A percentile compares a stretch with the other conserved stretches of the same genome.
These are phyloP conservation scores for Lates calcarifer DNA, from an alignment of 2,113 vertebrate species.

Conservation along the genomic window DNA sequence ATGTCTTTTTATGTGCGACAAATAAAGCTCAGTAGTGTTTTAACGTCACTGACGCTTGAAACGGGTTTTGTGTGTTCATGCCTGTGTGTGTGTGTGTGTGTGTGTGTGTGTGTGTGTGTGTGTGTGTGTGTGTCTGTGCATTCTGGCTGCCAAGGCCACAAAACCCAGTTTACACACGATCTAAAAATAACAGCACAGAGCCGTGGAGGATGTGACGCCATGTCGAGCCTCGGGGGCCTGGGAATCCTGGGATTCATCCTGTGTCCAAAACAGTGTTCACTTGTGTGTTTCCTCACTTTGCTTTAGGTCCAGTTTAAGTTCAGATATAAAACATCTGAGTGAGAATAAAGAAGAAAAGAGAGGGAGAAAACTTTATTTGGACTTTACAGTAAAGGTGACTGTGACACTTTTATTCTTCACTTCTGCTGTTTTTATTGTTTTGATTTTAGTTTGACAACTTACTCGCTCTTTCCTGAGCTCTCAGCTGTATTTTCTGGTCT, in stretches of 20 bases:
- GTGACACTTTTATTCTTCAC: no score
- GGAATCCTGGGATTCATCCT: constrained; percentile 61
- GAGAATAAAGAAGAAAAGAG: background rate
- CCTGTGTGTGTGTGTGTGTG: constrained; percentile 14
- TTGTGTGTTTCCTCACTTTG: background rate
- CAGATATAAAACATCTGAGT: no score
- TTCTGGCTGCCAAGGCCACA: constrained; percentile 48
- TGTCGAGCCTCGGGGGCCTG: constrained; percentile 13
- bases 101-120: constrained; percentile 18
- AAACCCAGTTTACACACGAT: constrained; percentile 51
- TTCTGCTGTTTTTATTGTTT: no score
- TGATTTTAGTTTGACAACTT: no score
- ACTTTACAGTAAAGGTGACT: background rate
- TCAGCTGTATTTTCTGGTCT: no score
- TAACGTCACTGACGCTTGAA: constrained; percentile 43
- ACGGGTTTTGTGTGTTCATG: background rate
- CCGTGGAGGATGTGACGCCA: constrained; percentile 31
- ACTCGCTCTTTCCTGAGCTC: no score
- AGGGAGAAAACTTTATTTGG: background rate
- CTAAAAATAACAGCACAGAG: constrained; percentile 55
- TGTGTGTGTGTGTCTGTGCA: constrained; percentile 18
- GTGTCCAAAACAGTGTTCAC: background rate
- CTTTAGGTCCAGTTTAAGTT: background rate
- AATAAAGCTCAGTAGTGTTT: constrained; percentile 37
- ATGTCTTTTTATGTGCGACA: constrained; percentile 36